Evolutionary conservation across 2,888 invertebrate genomes (phyloP), one percentile per base, ranked within the genome.

Genomic region (Lasius fuliginosus): DNA sequence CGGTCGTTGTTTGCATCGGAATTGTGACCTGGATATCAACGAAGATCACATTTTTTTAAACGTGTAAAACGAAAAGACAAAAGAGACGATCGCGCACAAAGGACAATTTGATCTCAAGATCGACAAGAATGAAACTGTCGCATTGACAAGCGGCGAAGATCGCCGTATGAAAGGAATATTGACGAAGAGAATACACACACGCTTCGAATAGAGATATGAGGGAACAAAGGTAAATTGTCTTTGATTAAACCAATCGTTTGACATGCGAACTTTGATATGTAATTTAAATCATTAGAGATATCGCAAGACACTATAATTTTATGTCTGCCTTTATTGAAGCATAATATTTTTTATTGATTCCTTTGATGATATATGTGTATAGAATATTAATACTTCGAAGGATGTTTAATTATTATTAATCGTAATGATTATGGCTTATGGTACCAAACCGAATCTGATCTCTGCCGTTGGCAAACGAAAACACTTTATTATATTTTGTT

Each of bases 391-490:
- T 12, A 33, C 40, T 79, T 79, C 30, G 12, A 36, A 46, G 60
- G 18, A 60, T 71, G 60, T 60, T 81, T 71, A 33, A 69, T 42
- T 77, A 60, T 60, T 46, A 58, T 33, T 71, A 71, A 60, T 56
- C 6, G 23, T 62, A 60, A 33, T 42, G 12, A 6, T 79, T 53
- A 53, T 6, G 12, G 42, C 58, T 79, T 77, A 33, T 58, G 42
- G n/a, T 71, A 71, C 60, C 79, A 71, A 81, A 81, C 18, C 8
- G 46, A 60, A 65, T 75, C 53, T 53, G 69, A 69, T 85, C 68
- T 85, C 85, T 83, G 83, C 49, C 40, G 23, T 85, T 83, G 65
- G 36, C 67, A 71, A 64, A 83, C 46, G 33, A 23, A 11, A 27
- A 49, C 46, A 46, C 15, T 42, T 67, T 42, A 60, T 33, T 12